Base-by-base conservation (phyloP, 2,888 invertebrate genomes). In the Agrochola macilenta region DNA sequence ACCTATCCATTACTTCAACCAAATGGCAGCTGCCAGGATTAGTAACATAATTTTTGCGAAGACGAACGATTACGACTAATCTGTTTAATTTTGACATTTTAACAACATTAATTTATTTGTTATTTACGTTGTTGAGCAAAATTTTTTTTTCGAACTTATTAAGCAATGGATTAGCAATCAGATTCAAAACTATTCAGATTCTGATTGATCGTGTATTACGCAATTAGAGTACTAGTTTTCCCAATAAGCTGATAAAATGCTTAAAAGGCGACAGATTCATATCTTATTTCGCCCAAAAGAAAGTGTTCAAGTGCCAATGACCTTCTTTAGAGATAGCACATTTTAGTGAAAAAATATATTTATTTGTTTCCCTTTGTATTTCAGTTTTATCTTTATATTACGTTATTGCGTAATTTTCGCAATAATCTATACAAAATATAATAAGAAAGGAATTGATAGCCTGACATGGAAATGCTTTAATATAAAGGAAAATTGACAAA, bases 311-410 rank as follows among this genome's bases (percentile, higher is more conserved):
- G 20, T 49, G 61, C 43, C 79, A 83, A 72, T 69, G 66, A 83
- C 74, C 85, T 76, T 35, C 30, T 11, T 26, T 65, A 2, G 1
- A 49, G 46, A 65, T 75, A 74, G 23, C 26, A 73, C 17, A 49
- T 57, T 54, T 23, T 12, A 54, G 23, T 30, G 23, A 63, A 70
- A 81, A 61, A 65, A 54, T 30, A 3, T 0, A 3, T 8, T 26
- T 30, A 61, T 57, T 39, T 12, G 20, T 20, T 76, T 74, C 5
- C 43, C 83, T 86, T 86, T 86, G 86, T 83, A 65, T 3, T 39
- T 39, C 5, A 17, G 5, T 61, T 8, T 82, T 66, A 74, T 82
- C 54, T 71, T 69, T 30, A 63, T 1, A 14, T 14, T n/a, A 20
- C 0, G 26, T 3, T 63, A 69, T 69, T 86, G 54, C 57, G 71